Evolutionary conservation across 35 echinoderm and acorn worm genomes (phyloP).

Genomic region (Amphiura filiformis): DNA sequence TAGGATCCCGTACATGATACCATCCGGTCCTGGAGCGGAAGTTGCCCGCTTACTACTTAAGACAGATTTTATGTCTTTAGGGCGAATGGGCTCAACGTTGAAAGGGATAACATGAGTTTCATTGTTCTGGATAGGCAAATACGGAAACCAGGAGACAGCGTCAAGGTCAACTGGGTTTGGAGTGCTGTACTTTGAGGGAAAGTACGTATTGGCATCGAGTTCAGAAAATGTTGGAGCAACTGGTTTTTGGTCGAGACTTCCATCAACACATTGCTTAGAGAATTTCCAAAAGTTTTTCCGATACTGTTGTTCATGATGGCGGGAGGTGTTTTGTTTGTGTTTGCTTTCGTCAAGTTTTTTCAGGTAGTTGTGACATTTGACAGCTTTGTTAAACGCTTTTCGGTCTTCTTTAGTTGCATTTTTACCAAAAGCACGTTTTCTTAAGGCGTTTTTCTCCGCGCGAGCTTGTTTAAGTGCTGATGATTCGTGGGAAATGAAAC

Average conservation of each 20-base stretch:
- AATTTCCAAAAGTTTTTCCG: conserved; percentile 48
- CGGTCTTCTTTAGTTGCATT: conserved; percentile 14
- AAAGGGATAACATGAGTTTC: background rate
- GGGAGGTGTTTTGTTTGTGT: conserved; percentile 16
- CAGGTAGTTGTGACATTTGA: conserved; percentile 34
- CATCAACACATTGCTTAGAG: conserved; percentile 8
- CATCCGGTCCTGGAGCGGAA: conserved; percentile 27
- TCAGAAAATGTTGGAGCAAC: conserved; percentile 18
- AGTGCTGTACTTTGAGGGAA: background rate
- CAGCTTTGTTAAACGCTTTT: conserved; percentile 21
- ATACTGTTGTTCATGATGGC: conserved; percentile 13
- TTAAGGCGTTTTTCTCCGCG: background rate
- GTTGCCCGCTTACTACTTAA: conserved; percentile 2
- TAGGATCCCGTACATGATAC: conserved; percentile 42
- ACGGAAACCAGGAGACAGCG: conserved; percentile 24
- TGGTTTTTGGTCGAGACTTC: conserved; percentile 19
- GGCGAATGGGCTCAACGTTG: conserved; percentile 27
- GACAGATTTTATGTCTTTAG: conserved; percentile 38
- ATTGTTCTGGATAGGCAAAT: conserved; percentile 1
- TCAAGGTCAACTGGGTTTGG: conserved; percentile 14
- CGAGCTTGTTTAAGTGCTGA: background rate
- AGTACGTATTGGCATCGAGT: background rate
- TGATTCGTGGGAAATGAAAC: background rate
- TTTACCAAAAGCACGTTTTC: conserved; percentile 35
- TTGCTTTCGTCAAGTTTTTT: conserved; percentile 27